Evolutionary conservation across 2,797 vertebrate species (phyloP).

Genomic region (Ctenopoma kingsleyae): DNA sequence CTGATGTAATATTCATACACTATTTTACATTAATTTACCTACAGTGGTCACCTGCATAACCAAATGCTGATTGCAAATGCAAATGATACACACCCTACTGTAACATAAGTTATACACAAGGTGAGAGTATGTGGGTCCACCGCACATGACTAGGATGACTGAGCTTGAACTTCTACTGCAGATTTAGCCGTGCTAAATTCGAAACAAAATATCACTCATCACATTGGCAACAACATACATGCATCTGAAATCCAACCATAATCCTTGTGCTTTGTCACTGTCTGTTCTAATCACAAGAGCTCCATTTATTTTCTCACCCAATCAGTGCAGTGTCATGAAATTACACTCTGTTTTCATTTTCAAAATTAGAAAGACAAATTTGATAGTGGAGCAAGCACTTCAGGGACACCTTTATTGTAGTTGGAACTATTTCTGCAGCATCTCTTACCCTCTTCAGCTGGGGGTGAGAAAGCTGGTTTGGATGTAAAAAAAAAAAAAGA

Average conservation of each 20-base stretch:
- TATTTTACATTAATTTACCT: conserved; percentile 40
- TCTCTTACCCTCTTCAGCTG: conserved; percentile 9
- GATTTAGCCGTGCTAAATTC: not conserved
- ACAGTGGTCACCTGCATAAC: not conserved
- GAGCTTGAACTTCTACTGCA: not conserved
- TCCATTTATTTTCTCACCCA: conserved; percentile 19
- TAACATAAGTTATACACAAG: conserved; percentile 13
- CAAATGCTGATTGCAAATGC: conserved; percentile 8
- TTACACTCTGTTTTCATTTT: conserved; percentile 32
- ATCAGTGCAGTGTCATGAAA: conserved; percentile 8
- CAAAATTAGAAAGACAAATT: conserved; percentile 38
- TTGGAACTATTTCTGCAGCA: conserved; percentile 5
- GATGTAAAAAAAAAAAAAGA: conserved; percentile 15
- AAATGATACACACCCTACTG: conserved; percentile 31
- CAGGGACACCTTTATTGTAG: not conserved
- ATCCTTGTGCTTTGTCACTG: conserved; percentile 4
- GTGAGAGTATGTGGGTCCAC: conserved; percentile 10
- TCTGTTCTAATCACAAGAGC: not conserved
- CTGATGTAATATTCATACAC: not conserved
- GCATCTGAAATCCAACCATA: not conserved
- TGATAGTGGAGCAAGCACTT: not conserved
- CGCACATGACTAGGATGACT: conserved; percentile 3
- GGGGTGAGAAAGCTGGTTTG: conserved; percentile 1
- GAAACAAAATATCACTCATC: conserved; percentile 3
- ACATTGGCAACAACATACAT: conserved; percentile 12